phyloP scores from a whole-genome alignment of 2,797 vertebrate species.

The Podarcis siculus region DNA sequence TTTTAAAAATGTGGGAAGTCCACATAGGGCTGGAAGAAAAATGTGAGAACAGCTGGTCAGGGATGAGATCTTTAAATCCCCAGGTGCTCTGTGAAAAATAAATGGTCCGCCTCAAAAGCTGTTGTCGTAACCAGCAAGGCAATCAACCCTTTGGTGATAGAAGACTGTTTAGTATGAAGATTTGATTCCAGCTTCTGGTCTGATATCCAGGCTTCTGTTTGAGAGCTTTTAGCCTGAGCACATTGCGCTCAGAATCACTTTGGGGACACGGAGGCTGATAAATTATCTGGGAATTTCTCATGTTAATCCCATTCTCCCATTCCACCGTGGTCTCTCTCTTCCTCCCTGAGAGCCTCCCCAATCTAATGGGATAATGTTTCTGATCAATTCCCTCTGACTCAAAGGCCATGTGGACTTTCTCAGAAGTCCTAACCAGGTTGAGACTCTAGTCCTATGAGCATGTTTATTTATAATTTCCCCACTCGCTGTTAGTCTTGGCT shows the following conservation, averaged over 20 bases:
- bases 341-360: background rate
- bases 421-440: conserved; percentile 33
- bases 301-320: conserved; percentile 26
- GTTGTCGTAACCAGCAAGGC: conserved; percentile 7
- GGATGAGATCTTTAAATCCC: background rate
- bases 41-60: background rate
- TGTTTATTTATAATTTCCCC: conserved; percentile 43
- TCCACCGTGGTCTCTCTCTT: background rate
- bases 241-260: conserved; percentile 5
- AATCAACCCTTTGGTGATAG: background rate
- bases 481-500: conserved; percentile 40
- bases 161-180: conserved; percentile 28
- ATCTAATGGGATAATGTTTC: conserved; percentile 21
- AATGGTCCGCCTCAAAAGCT: background rate
- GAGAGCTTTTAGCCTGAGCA: conserved; percentile 20
- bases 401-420: conserved; percentile 43
- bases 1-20: background rate
- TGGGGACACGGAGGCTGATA: conserved; percentile 11
- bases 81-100: conserved; percentile 3
- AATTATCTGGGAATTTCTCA: conserved; percentile 38
- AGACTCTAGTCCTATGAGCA: conserved; percentile 3
- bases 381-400: conserved; percentile 35
- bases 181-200: conserved; percentile 17
- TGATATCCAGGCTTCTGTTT: conserved; percentile 32
- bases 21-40: background rate